A percentile compares a stretch with the other conserved stretches of the same genome.
Conservation (phyloP, 2,113 vertebrate genomes). For the Microtus montanus region DNA sequence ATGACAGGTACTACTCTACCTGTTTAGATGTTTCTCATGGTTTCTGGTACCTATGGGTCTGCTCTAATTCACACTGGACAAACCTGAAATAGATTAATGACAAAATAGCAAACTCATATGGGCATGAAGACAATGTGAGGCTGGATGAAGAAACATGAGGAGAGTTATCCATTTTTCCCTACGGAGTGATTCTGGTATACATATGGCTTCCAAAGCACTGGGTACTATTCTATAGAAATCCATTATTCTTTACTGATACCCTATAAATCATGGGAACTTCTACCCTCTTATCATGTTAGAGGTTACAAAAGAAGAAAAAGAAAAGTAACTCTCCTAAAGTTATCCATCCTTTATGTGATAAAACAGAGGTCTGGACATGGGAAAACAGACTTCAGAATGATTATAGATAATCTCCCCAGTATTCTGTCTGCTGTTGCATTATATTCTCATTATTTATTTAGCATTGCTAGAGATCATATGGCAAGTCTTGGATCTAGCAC, state of each 20-base stretch:
- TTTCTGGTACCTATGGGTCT: not conserved
- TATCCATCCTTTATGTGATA: not conserved
- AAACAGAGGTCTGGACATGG: not conserved
- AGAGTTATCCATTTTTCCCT: not conserved
- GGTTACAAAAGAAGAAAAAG: not conserved
- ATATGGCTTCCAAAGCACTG: fast-evolving
- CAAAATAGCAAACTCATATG: not conserved
- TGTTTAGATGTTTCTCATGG: not conserved
- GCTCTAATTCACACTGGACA: not conserved
- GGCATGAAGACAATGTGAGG: not conserved
- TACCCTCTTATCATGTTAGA: not conserved
- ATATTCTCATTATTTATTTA: not conserved
- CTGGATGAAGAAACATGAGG: not conserved
- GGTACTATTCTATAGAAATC: not conserved
- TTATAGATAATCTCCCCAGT: fast-evolving
- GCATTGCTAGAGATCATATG: not conserved
- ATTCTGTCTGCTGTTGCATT: not conserved
- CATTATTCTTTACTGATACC: not conserved
- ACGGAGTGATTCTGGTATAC: not conserved
- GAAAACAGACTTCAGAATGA: not conserved
- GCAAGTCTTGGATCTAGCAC: not conserved
- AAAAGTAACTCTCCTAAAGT: not conserved
- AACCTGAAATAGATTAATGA: not conserved
- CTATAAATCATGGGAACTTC: not conserved
- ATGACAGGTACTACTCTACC: not conserved